Conservation (phyloP, 2,888 invertebrate genomes). For the Nephrotoma flavescens region DNA sequence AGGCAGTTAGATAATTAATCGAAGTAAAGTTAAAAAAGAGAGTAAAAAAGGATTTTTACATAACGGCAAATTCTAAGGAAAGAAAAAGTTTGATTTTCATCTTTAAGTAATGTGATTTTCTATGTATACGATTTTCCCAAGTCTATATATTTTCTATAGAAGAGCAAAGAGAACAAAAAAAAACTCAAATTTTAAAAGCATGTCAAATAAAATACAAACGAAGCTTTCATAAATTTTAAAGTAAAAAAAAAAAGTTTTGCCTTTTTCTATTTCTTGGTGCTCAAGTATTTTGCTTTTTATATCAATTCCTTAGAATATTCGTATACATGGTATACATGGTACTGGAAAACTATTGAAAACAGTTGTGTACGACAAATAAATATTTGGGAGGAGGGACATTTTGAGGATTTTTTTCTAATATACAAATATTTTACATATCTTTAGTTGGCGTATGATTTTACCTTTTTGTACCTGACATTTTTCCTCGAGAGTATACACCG, state of each 20-base stretch:
- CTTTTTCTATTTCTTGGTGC: neutral
- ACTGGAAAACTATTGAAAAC: neutral
- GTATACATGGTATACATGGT: too few relatives aligned
- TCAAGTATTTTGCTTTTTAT: neutral
- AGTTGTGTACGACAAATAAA: neutral
- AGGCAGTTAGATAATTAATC: neutral
- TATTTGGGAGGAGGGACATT: neutral
- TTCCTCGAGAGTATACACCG: neutral
- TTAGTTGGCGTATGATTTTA: neutral
- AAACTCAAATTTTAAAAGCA: neutral
- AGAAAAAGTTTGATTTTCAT: neutral
- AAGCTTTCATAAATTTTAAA: neutral
- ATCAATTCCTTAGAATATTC: neutral
- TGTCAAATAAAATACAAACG: neutral
- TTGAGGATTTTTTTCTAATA: neutral
- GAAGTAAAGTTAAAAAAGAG: neutral
- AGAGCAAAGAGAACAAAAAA: neutral
- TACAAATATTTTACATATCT: neutral
- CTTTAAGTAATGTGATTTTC: neutral
- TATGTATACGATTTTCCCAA: neutral
- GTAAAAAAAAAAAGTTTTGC: neutral
- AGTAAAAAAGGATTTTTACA: neutral
- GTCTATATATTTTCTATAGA: neutral
- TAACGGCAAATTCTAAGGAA: neutral
- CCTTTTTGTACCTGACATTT: neutral